Evolutionary conservation across 2,888 invertebrate species (phyloP), one percentile per base, ranked within the genome.

Genomic region (Aradus depressus): DNA sequence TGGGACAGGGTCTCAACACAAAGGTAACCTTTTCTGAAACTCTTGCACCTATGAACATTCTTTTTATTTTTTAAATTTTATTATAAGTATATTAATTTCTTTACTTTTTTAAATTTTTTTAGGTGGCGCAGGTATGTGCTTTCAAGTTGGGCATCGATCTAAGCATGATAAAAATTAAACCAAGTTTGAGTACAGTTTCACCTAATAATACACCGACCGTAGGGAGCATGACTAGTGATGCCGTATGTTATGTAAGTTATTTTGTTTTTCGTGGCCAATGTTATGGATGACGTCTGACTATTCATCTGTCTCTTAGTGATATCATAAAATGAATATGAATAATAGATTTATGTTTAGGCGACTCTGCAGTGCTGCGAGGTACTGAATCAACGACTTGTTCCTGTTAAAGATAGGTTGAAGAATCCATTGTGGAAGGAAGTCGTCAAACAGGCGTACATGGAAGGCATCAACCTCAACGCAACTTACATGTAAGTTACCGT

Each of bases 1-100:
- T 81, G 62, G 90, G 90, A 0, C 90, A 90, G 70, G 89, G 88
- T 8, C 73, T 85, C 38, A 81, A 87, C 59, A 86, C 86, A 0
- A 87, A 86, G 72, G 74, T 54, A 39, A 44, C n/a, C n/a, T n/a
- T 32, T 23, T 26, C 3, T 45, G 19, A 34, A n/a, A n/a, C n/a
- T n/a, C n/a, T n/a, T n/a, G n/a, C n/a, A n/a, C n/a, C n/a, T n/a
- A n/a, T n/a, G n/a, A n/a, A n/a, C n/a, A n/a, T n/a, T n/a, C n/a
- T n/a, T n/a, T n/a, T n/a, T n/a, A n/a, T n/a, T n/a, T n/a, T n/a
- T n/a, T n/a, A n/a, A n/a, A n/a, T n/a, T n/a, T n/a, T n/a, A n/a
- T n/a, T n/a, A n/a, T n/a, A n/a, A n/a, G n/a, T n/a, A n/a, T n/a
- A n/a, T n/a, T n/a, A n/a, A n/a, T n/a, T n/a, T 2, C 23, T 47